Percentiles rank a stretch among this genome's conserved stretches.
phyloP scores from a whole-genome alignment of 2,113 vertebrate genomes.

The Uria aalge region DNA sequence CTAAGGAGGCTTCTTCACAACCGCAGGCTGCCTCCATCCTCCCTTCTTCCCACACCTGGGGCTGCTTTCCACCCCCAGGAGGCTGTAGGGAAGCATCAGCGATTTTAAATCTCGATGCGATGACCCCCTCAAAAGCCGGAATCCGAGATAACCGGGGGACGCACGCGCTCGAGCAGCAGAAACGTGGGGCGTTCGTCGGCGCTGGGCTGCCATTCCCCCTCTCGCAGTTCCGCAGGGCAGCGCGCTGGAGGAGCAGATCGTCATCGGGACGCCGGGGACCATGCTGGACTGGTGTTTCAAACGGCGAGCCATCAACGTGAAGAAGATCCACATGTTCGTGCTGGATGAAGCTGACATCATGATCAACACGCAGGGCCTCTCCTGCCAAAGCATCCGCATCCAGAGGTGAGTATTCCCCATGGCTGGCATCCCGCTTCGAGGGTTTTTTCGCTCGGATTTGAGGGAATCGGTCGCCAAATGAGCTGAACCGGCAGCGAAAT shows the following conservation, averaged over 20 bases:
- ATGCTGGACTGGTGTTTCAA: slow-evolving; percentile 81
- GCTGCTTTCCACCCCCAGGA: not conserved
- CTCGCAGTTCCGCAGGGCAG: slow-evolving; percentile 51
- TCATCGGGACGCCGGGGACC: slow-evolving; percentile 76
- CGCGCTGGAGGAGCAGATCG: slow-evolving; percentile 63
- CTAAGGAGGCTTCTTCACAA: not conserved
- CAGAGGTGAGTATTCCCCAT: slow-evolving; percentile 49
- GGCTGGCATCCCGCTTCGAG: fast-evolving
- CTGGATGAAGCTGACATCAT: slow-evolving; percentile 80
- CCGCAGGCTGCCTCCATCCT: not conserved
- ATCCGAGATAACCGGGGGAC: not conserved
- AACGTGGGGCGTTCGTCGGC: fast-evolving
- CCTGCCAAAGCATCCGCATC: slow-evolving; percentile 74
- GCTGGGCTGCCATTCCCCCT: not conserved
- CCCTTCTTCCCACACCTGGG: not conserved
- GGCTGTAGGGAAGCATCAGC: not conserved
- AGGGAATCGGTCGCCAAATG: not conserved
- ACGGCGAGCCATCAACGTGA: slow-evolving; percentile 43
- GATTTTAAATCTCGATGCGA: fast-evolving
- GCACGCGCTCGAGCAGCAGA: fast-evolving
- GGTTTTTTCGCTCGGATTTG: not conserved
- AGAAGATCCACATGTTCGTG: slow-evolving; percentile 70
- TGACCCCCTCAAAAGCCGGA: not conserved
- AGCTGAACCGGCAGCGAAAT: not conserved
- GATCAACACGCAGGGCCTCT: slow-evolving; percentile 73